Base-by-base conservation (phyloP, 2,797 vertebrate species). In the Sebastes trivittatus region DNA sequence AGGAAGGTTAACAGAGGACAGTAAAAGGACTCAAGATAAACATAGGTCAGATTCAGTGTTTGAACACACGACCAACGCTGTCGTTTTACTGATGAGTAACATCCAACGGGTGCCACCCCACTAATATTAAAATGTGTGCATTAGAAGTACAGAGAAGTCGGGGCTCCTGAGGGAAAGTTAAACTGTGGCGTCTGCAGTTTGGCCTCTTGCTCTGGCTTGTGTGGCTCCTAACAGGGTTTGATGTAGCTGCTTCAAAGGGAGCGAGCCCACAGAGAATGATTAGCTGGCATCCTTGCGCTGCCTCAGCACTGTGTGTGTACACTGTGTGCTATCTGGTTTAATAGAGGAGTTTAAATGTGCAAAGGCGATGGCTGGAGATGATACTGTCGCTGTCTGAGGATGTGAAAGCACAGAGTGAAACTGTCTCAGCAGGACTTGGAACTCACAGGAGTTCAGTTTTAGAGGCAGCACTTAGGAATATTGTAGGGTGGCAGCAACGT, bases 201-300 rank as follows among this genome's bases (percentile, higher is more conserved):
- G 69, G 69, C 69, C 72, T 30, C 78, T 58, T 71, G 78, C 83
- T 81, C 72, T 20, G 63, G 66, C 74, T 73, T 58, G 10, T 58
- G 49, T 64, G 78, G 68, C 62, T 62, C 5, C 30, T n/a, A 49
- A 76, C 72, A 23, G 58, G 60, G 54, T 77, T 84, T 84, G 78
- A 86, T 86, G 69, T 61, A 5, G 16, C 73, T 60, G 42, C 61
- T 79, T 86, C 65, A 88, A 75, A 83, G 16, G 3, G 32, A 61
- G 27, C 8, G n/a, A 54, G 67, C 56, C 78, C 4, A 20, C 23
- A 62, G 75, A 75, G 64, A 13, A n/a, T 9, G 62, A 80, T 77
- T 67, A 81, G 78, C 81, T 18, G 63, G 29, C 54, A 67, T 73
- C 61, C 7, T 18, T 4, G 2, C 27, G 77, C 84, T 63, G 78